These are phyloP conservation scores for Hyperoplus immaculatus DNA, from an alignment of 2,797 vertebrate genomes.

Conservation along the genomic window DNA sequence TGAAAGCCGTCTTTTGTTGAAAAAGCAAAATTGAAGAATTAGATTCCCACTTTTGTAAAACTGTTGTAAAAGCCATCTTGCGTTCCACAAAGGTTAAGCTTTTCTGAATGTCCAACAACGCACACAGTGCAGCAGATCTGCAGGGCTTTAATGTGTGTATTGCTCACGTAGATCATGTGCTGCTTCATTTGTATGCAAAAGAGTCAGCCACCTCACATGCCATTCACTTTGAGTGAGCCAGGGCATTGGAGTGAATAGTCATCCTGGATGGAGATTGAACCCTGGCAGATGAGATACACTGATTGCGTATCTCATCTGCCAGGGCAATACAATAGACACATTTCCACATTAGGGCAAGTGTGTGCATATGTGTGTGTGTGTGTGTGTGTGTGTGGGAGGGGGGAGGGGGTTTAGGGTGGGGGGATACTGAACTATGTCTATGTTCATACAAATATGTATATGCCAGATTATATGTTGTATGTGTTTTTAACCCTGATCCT, in stretches of 20 bases:
- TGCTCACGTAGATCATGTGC: slow-evolving; percentile 38
- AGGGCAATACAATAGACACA: slow-evolving; percentile 14
- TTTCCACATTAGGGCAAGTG: neutral
- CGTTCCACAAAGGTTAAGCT: neutral
- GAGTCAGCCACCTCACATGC: slow-evolving; percentile 38
- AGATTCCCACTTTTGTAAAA: neutral
- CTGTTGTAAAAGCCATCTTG: neutral
- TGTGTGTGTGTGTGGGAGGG: no score
- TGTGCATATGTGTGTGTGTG: no score
- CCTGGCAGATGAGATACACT: slow-evolving; percentile 39
- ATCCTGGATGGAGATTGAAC: slow-evolving; percentile 29
- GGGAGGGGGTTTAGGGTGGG: no score
- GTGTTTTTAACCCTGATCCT: neutral
- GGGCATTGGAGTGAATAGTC: slow-evolving; percentile 22
- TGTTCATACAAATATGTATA: neutral
- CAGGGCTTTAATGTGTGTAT: slow-evolving; percentile 7
- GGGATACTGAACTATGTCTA: neutral
- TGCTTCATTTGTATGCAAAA: slow-evolving; percentile 61
- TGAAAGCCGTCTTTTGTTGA: neutral
- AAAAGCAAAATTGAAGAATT: neutral
- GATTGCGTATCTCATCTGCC: no score
- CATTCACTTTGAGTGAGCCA: slow-evolving; percentile 35
- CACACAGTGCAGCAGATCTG: slow-evolving; percentile 32
- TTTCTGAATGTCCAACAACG: slow-evolving; percentile 9
- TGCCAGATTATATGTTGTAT: no score